A percentile compares a stretch with the other conserved stretches of the same genome.
Conservation (phyloP, 1,140 invertebrate genomes). For the Steinernema khuongi region DNA sequence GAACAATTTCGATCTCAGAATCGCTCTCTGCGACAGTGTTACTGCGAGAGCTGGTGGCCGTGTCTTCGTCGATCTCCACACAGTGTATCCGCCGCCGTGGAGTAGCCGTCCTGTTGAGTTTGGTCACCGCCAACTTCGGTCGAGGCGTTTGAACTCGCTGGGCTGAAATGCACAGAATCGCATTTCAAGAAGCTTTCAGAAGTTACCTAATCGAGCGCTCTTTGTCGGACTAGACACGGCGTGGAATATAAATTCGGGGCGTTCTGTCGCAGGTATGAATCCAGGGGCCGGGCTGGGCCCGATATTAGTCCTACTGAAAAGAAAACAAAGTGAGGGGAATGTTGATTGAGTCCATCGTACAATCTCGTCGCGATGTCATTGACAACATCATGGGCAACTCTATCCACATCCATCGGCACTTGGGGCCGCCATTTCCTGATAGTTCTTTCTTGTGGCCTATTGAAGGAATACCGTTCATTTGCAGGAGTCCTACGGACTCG, state of each 20-base stretch:
- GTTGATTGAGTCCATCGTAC: not conserved
- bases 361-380: not conserved
- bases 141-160: not conserved
- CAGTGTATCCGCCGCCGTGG: not conserved
- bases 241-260: not conserved
- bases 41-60: not conserved
- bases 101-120: not conserved
- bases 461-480: not conserved
- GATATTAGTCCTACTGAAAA: not conserved
- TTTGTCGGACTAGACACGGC: not conserved
- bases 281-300: not conserved
- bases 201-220: not conserved
- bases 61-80: not conserved
- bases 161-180: not conserved
- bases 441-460: not conserved
- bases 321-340: not conserved
- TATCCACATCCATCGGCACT: not conserved
- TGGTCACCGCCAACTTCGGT: not conserved
- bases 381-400: not conserved
- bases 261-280: no score
- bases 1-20: not conserved
- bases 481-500: not conserved
- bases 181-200: not conserved
- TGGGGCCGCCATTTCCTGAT: not conserved
- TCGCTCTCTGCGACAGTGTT: not conserved